Conservation (phyloP, 2,797 vertebrate species). For the Balearica regulorum region DNA sequence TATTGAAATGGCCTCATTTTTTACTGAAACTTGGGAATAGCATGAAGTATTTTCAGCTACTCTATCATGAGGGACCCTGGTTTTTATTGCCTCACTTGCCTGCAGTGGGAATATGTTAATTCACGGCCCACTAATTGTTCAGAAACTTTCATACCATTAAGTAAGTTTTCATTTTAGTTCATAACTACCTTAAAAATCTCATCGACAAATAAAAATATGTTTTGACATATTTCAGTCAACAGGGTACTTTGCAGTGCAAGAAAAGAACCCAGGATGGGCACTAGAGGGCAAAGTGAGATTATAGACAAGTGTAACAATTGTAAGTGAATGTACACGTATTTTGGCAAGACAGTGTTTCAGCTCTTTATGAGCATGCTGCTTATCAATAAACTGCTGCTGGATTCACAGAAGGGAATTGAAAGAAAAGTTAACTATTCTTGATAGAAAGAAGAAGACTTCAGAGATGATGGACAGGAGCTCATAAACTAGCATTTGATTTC, state of each 20-base stretch:
- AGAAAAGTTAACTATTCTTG: not conserved
- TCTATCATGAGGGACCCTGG: not conserved
- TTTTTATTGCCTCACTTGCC: not conserved
- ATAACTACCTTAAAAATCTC: not conserved
- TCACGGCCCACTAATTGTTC: not conserved
- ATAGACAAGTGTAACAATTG: not conserved
- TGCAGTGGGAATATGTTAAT: not conserved
- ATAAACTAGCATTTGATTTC: not conserved
- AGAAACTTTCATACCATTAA: not conserved
- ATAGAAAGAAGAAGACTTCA: not conserved
- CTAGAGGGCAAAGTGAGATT: conserved; percentile 61
- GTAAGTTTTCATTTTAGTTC: not conserved
- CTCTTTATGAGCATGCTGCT: not conserved
- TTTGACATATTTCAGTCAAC: not conserved
- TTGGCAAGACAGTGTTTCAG: not conserved
- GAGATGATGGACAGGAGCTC: not conserved
- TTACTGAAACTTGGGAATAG: not conserved
- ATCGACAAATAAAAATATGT: not conserved
- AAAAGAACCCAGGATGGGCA: not conserved
- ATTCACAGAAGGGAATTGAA: not conserved
- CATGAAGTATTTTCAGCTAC: not conserved
- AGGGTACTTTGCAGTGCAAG: not conserved
- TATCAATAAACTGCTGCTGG: not conserved
- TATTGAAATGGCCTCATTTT: not conserved
- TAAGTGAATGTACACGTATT: not conserved